These are phyloP conservation scores for Pachypanchax playfairii DNA, from an alignment of 2,113 vertebrate genomes.

Conservation along the genomic window DNA sequence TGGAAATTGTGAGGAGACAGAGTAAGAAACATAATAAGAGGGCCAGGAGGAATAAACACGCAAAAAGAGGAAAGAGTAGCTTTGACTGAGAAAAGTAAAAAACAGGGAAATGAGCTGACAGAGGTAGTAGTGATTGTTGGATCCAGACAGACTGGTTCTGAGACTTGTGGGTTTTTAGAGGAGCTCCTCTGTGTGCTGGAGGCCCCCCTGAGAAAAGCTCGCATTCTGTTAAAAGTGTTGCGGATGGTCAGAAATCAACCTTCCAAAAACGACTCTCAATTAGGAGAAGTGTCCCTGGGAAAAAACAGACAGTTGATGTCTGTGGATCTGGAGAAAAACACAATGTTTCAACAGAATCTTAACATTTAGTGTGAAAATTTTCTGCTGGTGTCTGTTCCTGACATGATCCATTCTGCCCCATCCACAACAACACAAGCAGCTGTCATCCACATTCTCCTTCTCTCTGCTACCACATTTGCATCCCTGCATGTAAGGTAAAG, in stretches of 20 bases:
- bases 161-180: neutral
- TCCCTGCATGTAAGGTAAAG: too few species aligned
- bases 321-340: too few species aligned
- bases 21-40: neutral
- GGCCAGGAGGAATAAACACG: neutral
- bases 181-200: neutral
- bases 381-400: too few species aligned
- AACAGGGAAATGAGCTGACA: neutral
- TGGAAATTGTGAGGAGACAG: constrained; percentile 1
- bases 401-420: too few species aligned
- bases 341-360: too few species aligned
- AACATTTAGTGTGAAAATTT: too few species aligned
- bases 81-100: neutral
- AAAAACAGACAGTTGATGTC: too few species aligned
- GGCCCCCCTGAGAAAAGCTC: neutral
- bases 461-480: too few species aligned
- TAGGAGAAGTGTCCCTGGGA: too few species aligned
- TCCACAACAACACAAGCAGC: too few species aligned
- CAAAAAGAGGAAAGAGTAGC: neutral
- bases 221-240: neutral
- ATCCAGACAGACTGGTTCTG: neutral
- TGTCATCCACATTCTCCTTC: too few species aligned
- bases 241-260: neutral
- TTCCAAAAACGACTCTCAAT: too few species aligned
- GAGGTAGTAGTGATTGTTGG: neutral